Base-by-base conservation (phyloP, 2,888 invertebrate genomes). In the Platycheirus albimanus region DNA sequence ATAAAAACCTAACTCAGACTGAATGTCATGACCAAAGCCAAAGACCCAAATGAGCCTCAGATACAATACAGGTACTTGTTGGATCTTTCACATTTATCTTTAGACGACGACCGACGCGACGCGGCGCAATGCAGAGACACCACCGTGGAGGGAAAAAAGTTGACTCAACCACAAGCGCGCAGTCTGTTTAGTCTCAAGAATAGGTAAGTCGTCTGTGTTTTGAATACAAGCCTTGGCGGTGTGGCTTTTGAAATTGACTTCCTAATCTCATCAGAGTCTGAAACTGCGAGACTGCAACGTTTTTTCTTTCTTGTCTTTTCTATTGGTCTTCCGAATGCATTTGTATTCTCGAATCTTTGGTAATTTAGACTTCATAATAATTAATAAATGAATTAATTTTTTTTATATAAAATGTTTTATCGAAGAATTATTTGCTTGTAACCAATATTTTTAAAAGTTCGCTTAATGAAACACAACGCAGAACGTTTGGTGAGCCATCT, bases 11-110 rank as follows among this genome's bases (percentile, higher is more conserved):
- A 83, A 83, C 78, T 69, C 45, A 83, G 83, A 83, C 83, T 83
- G 78, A 83, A 83, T 83, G 83, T 83, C 83, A 83, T 74, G 83
- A 83, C 78, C 83, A 83, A 72, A 83, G 83, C 24, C 69, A 61
- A 41, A 36, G 45, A n/a, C 49, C 49, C 61, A 71, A 77, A 77
- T 77, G 52, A 54, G 67, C 71, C 66, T 66, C n/a, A 64, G 63
- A n/a, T 51, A 69, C 67, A 54, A n/a, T 51, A 69, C 67, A 54
- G 15, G 19, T 24, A 61, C 41, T 20, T 33, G 51, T 20, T 36
- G 36, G 33, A 19, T 51, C 28, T 67, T 49, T 74, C 61, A 74
- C 56, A 51, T 51, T 71, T 64, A 56, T 58, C 41, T 47, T 41
- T 43, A 17, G 6, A 0, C 0, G 8, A 30, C 15, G 33, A 38